Evolutionary conservation across 2,888 invertebrate species (phyloP), one percentile per base, ranked within the genome.

Genomic region (Frankliniella fusca): DNA sequence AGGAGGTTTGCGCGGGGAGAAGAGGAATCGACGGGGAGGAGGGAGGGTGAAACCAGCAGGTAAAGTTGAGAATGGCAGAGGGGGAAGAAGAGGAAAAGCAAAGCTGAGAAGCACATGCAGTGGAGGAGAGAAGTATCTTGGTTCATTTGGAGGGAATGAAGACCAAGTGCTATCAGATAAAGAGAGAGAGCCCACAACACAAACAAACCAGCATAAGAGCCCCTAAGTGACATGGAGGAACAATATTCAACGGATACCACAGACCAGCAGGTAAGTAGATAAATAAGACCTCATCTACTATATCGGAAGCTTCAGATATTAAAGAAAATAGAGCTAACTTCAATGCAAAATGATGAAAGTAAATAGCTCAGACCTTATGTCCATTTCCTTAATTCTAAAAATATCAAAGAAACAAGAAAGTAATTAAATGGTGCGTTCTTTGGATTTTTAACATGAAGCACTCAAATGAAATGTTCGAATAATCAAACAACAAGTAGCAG

Each of bases 81-180:
- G 70, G 70, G 70, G 70, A 76, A 76, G 23, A 76, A 12, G 27
- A 27, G 70, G 8, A 76, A 27, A 76, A 27, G n/a, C 11, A 76
- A 27, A 76, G 70, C 61, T 20, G 70, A 76, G 70, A 38, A 38
- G 38, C 38, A 38, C 3, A 38, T 38, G 38, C 5, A 38, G 70
- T n/a, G 27, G 70, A 65, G 65, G 20, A 70, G 70, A 70, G n/a
- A 20, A 70, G 70, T 76, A 9, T 5, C 70, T 76, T 76, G 70
- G 70, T 76, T 27, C 70, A 76, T 76, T 76, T 76, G 70, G 70
- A 76, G 70, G 70, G 70, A 76, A 76, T 76, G 70, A 76, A 76
- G 70, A 76, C 70, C 27, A 27, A 27, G 27, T 27, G 27, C 70
- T 11, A 27, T 7, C 70, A 76, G 70, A 76, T 76, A 76, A 76